phyloP scores from a whole-genome alignment of 2,888 invertebrate genomes.

The Pharmacophagus antenor region DNA sequence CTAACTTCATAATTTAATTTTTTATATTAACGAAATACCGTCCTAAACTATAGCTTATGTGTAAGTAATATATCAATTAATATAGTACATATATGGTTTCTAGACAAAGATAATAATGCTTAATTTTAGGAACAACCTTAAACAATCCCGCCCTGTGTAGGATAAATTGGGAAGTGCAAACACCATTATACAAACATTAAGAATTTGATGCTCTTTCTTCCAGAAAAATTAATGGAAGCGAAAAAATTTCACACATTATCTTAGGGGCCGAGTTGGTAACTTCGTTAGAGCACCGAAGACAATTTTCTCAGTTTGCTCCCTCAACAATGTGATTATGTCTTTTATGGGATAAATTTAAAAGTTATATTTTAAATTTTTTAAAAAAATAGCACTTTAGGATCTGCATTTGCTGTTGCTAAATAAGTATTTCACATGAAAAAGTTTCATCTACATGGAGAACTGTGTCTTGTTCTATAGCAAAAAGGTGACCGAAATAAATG shows the following conservation, averaged over 20 bases:
- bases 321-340: conserved; percentile 71
- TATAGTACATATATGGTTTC: too few relatives aligned
- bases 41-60: too few relatives aligned
- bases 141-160: background rate
- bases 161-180: background rate
- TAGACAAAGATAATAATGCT: background rate
- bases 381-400: background rate
- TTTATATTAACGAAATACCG: too few relatives aligned
- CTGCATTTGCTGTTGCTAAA: background rate
- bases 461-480: too few relatives aligned
- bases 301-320: conserved; percentile 67
- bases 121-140: background rate
- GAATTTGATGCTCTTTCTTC: background rate
- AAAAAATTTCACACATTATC: conserved; percentile 33
- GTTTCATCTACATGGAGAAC: background rate
- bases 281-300: conserved; percentile 66
- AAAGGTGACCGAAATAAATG: too few relatives aligned
- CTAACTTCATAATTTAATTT: too few relatives aligned
- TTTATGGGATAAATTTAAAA: conserved; percentile 68
- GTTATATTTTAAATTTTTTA: conserved; percentile 42
- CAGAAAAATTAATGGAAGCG: conserved; percentile 1
- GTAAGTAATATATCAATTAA: too few relatives aligned
- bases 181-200: background rate
- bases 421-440: background rate
- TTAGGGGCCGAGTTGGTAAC: conserved; percentile 37